A percentile compares a stretch with the other conserved stretches of the same genome.
Conservation (phyloP, 2,888 invertebrate species). For the Himalopsyche anomala region DNA sequence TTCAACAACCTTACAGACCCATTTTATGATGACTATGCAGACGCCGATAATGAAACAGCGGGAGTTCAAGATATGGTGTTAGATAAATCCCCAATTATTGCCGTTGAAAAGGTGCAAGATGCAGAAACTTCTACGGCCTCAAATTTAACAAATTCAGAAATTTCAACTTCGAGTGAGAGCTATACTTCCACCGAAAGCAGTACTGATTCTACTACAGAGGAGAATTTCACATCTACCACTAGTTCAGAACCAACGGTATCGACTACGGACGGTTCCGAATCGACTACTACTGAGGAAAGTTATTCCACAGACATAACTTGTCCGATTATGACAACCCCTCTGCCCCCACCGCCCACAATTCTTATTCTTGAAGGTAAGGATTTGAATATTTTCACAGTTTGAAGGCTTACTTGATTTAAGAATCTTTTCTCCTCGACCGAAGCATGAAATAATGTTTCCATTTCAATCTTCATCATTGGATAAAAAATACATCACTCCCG, state of each 20-base stretch:
- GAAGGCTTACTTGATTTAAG: constrained; percentile 54
- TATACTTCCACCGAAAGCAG: constrained; percentile 37
- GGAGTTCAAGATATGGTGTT: not conserved
- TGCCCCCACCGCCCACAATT: constrained; percentile 83
- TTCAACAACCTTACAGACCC: constrained; percentile 70
- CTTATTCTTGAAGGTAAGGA: constrained; percentile 90
- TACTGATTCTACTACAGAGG: constrained; percentile 37
- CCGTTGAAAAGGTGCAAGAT: constrained; percentile 63
- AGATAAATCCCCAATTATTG: constrained; percentile 66
- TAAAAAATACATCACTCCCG: constrained; percentile 7
- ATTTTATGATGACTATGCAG: constrained; percentile 72
- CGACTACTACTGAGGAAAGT: constrained; percentile 64
- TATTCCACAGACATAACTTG: constrained; percentile 66
- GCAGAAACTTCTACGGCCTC: constrained; percentile 65
- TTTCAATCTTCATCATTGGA: constrained; percentile 29
- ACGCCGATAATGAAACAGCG: constrained; percentile 66
- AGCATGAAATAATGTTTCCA: constrained; percentile 42
- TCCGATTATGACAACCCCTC: constrained; percentile 73
- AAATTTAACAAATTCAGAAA: not conserved
- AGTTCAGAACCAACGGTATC: constrained; percentile 64
- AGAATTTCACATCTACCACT: constrained; percentile 46
- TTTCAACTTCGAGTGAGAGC: constrained; percentile 44
- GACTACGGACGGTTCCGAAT: constrained; percentile 67
- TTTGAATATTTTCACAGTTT: constrained; percentile 51
- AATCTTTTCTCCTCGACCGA: constrained; percentile 45